Evolutionary conservation across 2,888 invertebrate species (phyloP).

Genomic region (Drosophila setosimentum): DNA sequence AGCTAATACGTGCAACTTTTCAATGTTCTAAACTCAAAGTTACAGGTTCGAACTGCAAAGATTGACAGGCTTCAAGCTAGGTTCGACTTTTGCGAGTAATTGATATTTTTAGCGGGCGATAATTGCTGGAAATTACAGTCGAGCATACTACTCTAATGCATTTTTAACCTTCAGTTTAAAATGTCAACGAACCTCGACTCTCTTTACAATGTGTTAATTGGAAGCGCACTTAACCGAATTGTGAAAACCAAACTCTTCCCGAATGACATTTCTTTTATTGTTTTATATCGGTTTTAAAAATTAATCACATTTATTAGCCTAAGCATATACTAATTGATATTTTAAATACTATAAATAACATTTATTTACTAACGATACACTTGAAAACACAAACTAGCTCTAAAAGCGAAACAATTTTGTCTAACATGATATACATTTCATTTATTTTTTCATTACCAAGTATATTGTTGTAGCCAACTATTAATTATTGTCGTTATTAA

Average conservation of each 20-base stretch:
- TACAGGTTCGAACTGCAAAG: constrained; percentile 15
- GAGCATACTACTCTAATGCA: neutral
- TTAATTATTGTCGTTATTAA: constrained; percentile 15
- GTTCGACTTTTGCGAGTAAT: neutral
- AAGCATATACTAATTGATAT: neutral
- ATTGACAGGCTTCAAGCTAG: constrained; percentile 13
- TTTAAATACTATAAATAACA: neutral
- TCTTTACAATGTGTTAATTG: constrained; percentile 24
- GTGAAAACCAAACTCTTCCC: neutral
- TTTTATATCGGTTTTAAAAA: neutral
- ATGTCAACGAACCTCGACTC: constrained; percentile 39
- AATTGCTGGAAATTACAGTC: neutral
- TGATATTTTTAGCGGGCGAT: neutral
- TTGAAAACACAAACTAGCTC: neutral
- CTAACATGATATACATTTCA: neutral
- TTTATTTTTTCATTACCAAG: neutral
- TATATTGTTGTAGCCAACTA: constrained; percentile 4
- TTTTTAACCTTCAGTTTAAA: constrained; percentile 25
- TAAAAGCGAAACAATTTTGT: constrained; percentile 4
- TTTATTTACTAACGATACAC: neutral
- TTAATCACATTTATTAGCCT: neutral
- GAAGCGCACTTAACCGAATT: constrained; percentile 17
- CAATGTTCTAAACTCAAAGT: constrained; percentile 30
- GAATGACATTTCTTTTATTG: neutral
- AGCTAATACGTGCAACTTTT: constrained; percentile 20